phyloP scores from a whole-genome alignment of 37 sponge, comb jelly and placozoan species.

The Bolinopsis microptera region DNA sequence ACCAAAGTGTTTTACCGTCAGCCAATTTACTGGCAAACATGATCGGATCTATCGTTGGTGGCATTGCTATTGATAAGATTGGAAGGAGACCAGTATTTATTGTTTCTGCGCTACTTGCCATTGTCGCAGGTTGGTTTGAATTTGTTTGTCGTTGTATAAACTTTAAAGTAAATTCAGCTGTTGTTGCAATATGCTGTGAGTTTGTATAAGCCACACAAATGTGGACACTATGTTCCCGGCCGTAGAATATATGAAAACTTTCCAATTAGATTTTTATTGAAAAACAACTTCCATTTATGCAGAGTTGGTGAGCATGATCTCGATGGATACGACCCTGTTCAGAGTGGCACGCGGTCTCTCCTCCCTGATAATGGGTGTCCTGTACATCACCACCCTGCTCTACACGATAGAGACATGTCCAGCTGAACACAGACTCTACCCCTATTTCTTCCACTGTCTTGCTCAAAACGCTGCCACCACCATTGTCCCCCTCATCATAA shows the following conservation, averaged over 20 bases:
- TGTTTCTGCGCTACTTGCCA: not conserved
- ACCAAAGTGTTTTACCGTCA: not conserved
- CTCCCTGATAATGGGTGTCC: conserved; percentile 23
- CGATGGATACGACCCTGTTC: conserved; percentile 14
- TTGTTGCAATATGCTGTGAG: too few species aligned
- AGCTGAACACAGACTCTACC: conserved; percentile 9
- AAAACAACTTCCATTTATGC: not conserved
- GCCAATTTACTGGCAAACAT: conserved; percentile 21
- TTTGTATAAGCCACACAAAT: too few species aligned
- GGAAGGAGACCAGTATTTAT: conserved; percentile 12
- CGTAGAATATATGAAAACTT: too few species aligned
- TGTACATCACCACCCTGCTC: conserved; percentile 64
- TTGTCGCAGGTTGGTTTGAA: conserved; percentile 21
- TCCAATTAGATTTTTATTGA: too few species aligned
- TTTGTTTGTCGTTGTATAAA: too few species aligned
- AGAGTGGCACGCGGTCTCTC: not conserved
- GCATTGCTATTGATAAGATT: conserved; percentile 13
- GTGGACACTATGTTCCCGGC: too few species aligned
- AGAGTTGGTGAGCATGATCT: conserved; percentile 49
- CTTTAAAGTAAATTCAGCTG: too few species aligned
- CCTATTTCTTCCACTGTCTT: conserved; percentile 28
- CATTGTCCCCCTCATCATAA: not conserved
- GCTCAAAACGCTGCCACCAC: conserved; percentile 43
- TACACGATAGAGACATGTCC: conserved; percentile 52
- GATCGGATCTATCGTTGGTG: conserved; percentile 21